Percentiles rank a stretch among this genome's conserved stretches.
Conservation (phyloP, 2,797 vertebrate species). For the Capromys pilorides region DNA sequence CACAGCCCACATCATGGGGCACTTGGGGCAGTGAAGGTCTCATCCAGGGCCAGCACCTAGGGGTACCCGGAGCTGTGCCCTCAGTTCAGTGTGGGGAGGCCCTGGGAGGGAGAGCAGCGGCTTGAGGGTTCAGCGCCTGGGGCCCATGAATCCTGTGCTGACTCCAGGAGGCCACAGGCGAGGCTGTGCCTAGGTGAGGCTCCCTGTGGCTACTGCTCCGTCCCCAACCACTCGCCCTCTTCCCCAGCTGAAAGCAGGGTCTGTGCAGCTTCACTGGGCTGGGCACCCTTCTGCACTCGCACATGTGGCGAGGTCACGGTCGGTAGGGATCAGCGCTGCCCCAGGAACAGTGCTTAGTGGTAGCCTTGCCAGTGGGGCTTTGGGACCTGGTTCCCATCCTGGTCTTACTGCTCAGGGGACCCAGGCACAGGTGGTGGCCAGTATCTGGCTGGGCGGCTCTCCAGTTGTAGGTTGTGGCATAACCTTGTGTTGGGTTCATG, state of each 20-base stretch:
- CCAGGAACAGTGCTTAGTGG: background rate
- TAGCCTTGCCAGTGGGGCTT: too few species aligned
- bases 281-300: accelerated
- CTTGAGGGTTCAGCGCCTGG: background rate
- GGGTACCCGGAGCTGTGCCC: background rate
- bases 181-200: background rate
- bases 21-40: background rate
- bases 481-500: background rate
- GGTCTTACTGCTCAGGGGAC: background rate
- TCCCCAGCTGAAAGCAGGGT: background rate
- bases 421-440: background rate
- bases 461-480: background rate
- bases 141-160: background rate
- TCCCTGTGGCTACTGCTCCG: background rate
- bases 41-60: background rate
- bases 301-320: background rate
- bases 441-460: background rate
- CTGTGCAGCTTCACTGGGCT: background rate
- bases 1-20: background rate
- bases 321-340: background rate
- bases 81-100: background rate
- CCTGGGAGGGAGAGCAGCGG: background rate
- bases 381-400: background rate
- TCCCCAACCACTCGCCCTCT: background rate
- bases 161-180: background rate